Evolutionary conservation across 2,113 vertebrate species (phyloP).

Genomic region (Murina feae): DNA sequence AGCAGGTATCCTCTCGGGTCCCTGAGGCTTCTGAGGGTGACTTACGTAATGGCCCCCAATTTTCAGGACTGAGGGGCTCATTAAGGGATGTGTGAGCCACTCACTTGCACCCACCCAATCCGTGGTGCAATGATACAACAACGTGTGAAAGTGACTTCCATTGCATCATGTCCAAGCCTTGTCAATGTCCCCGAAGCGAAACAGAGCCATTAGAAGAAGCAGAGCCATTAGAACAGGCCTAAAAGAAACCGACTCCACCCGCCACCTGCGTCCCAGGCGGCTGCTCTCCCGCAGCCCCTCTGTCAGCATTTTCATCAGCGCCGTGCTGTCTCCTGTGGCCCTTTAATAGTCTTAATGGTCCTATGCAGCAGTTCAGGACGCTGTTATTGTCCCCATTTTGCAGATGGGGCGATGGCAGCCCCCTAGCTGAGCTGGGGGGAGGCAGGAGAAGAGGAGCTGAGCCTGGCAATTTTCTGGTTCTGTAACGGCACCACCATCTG

Average conservation of each 20-base stretch:
- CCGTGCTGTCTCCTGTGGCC: not conserved
- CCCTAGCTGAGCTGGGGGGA: not conserved
- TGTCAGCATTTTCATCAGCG: not conserved
- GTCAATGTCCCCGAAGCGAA: not conserved
- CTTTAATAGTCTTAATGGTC: not conserved
- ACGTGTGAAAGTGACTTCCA: constrained; percentile 32
- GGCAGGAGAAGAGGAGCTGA: not conserved
- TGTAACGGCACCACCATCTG: not conserved
- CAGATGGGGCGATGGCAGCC: not conserved
- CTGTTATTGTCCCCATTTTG: not conserved
- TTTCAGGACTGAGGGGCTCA: not conserved
- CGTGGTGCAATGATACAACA: not conserved
- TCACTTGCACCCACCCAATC: not conserved
- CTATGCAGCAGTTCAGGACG: not conserved
- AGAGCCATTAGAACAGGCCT: not conserved
- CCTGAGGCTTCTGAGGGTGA: not conserved
- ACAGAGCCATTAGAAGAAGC: not conserved
- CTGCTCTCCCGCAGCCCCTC: not conserved
- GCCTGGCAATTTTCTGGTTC: not conserved
- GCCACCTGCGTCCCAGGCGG: not conserved
- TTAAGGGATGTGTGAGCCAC: not conserved
- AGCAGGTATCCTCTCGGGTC: not conserved
- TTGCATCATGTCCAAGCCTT: constrained; percentile 31
- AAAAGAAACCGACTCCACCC: not conserved
- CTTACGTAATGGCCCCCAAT: not conserved